phyloP scores from a whole-genome alignment of 1,140 invertebrate species.

The Muscidifurax raptorellus region DNA sequence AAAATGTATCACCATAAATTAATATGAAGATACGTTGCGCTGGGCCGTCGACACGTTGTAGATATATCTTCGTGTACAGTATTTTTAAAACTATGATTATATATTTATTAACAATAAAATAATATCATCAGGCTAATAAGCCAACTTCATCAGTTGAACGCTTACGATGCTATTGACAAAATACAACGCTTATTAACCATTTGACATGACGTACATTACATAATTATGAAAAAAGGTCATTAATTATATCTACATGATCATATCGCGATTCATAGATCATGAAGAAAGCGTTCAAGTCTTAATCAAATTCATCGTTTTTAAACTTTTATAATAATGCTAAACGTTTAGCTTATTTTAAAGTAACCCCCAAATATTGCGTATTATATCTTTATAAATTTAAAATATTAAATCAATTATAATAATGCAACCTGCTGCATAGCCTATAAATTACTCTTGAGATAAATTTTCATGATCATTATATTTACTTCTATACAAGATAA shows the following conservation, averaged over 20 bases:
- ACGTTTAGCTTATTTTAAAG: neutral
- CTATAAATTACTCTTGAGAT: too few relatives aligned
- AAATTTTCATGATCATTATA: too few relatives aligned
- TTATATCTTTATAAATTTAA: neutral
- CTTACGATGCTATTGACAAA: neutral
- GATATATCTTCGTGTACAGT: constrained; percentile 62
- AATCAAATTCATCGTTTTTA: constrained; percentile 27
- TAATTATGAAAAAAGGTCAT: too few relatives aligned
- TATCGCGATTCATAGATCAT: constrained; percentile 10
- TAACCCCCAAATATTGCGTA: constrained; percentile 1
- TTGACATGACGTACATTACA: too few relatives aligned
- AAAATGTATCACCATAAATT: constrained; percentile 24
- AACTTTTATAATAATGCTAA: neutral
- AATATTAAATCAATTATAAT: too few relatives aligned
- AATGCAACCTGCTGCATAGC: too few relatives aligned
- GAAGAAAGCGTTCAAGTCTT: constrained; percentile 11
- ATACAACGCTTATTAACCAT: constrained; percentile 48
- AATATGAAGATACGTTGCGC: neutral
- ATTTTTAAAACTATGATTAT: constrained; percentile 62
- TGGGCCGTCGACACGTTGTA: neutral
- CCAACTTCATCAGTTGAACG: neutral
- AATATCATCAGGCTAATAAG: neutral
- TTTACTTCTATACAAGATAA: too few relatives aligned
- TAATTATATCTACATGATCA: constrained; percentile 13
- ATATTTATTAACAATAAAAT: constrained; percentile 21